A percentile compares a stretch with the other conserved stretches of the same genome.
Conservation (phyloP, 2,888 invertebrate species). For the Gymnosoma rotundatum region DNA sequence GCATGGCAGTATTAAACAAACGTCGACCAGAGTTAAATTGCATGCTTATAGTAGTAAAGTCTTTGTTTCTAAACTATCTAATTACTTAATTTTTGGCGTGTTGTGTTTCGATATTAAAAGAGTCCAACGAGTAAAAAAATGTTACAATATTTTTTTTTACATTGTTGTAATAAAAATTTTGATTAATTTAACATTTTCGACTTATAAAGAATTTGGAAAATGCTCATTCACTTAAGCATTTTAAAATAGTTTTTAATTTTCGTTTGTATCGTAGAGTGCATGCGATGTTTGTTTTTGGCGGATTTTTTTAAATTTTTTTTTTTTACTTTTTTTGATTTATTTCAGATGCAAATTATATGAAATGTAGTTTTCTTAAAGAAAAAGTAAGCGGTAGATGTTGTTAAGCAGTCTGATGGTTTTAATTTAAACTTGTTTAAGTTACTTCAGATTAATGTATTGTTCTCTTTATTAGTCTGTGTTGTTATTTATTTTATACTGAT, state of each 20-base stretch:
- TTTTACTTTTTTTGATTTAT: conserved; percentile 48
- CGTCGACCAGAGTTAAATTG: too few relatives aligned
- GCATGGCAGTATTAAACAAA: too few relatives aligned
- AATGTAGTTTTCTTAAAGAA: conserved; percentile 33
- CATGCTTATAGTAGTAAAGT: too few relatives aligned
- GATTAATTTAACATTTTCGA: too few relatives aligned
- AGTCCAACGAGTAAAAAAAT: too few relatives aligned
- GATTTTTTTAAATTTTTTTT: not conserved
- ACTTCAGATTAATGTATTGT: conserved; percentile 21
- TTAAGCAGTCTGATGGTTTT: conserved; percentile 38
- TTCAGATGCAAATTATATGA: conserved; percentile 54
- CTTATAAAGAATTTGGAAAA: too few relatives aligned
- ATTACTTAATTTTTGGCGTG: too few relatives aligned
- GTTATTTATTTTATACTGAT: conserved; percentile 15
- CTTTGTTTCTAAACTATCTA: too few relatives aligned
- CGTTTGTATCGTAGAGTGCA: not conserved
- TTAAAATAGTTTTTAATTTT: not conserved
- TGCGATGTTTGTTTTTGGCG: not conserved
- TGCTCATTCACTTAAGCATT: not conserved
- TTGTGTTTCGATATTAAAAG: too few relatives aligned
- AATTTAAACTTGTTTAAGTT: conserved; percentile 14
- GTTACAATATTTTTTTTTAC: too few relatives aligned
- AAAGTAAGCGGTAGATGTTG: conserved; percentile 12
- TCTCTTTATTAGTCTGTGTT: conserved; percentile 41
- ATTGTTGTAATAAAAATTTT: too few relatives aligned